phyloP scores from a whole-genome alignment of 2,888 invertebrate species.

The Trissolcus brochymenae region DNA sequence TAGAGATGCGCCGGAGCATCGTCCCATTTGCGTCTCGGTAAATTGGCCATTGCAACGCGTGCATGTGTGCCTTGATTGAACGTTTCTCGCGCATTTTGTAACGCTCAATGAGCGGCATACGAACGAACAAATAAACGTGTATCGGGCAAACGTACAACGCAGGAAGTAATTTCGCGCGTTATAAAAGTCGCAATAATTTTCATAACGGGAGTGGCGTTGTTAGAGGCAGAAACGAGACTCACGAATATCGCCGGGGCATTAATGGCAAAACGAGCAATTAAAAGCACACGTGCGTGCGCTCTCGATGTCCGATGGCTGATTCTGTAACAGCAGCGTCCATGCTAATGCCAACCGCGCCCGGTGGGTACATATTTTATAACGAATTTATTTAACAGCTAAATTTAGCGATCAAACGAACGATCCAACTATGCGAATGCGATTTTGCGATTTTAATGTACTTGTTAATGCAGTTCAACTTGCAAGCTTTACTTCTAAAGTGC shows the following conservation, averaged over 20 bases:
- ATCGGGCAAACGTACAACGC: constrained; percentile 43
- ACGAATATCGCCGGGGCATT: constrained; percentile 45
- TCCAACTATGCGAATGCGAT: background rate
- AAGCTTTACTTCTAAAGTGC: too few relatives aligned
- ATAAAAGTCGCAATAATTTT: constrained; percentile 56
- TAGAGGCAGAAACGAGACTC: constrained; percentile 42
- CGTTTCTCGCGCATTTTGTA: constrained; percentile 23
- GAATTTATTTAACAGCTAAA: background rate
- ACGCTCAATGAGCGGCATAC: constrained; percentile 20
- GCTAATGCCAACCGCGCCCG: constrained; percentile 2
- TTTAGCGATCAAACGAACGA: background rate
- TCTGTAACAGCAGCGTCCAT: constrained; percentile 1
- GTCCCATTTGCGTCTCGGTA: constrained; percentile 36
- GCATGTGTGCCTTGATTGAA: constrained; percentile 34
- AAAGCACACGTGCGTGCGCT: constrained; percentile 18
- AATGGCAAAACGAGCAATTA: constrained; percentile 49
- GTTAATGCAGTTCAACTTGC: background rate
- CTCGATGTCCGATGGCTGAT: constrained; percentile 18
- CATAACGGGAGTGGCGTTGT: constrained; percentile 57
- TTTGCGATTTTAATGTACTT: background rate
- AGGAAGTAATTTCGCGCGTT: constrained; percentile 56
- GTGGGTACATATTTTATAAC: constrained; percentile 4
- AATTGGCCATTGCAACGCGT: constrained; percentile 37
- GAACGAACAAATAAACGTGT: constrained; percentile 43
- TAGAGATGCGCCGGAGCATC: too few relatives aligned